Evolutionary conservation across 2,113 vertebrate species (phyloP), one percentile per base, ranked within the genome.

Genomic region (Lamprologus lemairii): DNA sequence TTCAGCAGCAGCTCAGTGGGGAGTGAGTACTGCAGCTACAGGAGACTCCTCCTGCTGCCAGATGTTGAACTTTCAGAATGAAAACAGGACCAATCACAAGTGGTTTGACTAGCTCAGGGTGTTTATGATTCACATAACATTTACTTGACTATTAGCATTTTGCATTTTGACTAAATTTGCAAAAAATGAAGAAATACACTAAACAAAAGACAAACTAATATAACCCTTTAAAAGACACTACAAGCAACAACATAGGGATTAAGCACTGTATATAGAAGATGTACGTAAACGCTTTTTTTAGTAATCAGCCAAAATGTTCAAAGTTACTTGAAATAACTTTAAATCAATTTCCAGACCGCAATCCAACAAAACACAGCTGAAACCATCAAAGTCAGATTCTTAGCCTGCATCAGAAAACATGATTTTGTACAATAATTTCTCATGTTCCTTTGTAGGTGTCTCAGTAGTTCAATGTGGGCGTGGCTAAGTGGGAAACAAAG

Each of bases 1-100:
- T 95, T 95, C 79, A 96, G 65, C 57, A 85, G 80, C 28, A 33
- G 54, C 83, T 89, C 57, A 17, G 82, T 19, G 28, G 79, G 84
- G 81, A 87, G 58, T 81, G 78, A 58, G 83, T 71, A 81, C 13
- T 82, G 71, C 23, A 54, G 28, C 79, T n/a, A 84, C 49, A 35
- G 16, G 45, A 63, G 35, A 4, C 4, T 31, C 82, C 54, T 47
- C 4, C 13, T 73, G 73, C 54, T 47, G 14, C 23, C 71, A 78
- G 71, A 84, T 57, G 65, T 40, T 71, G 21, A 45, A 17, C n/a
- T 37, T 57, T 89, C 82, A 88, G 23, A 53, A 89, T 71, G 73
- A 57, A 82, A 86, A 80, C 4, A 4, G 33, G 42, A 11, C 11
- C 13, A 9, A 75, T 35, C 7, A 35, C 42, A 40, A 75, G 14